Evolutionary conservation across 64 coral and sea anemone species (phyloP), one percentile per base, ranked within the genome.

Genomic region (Exaiptasia diaphana): DNA sequence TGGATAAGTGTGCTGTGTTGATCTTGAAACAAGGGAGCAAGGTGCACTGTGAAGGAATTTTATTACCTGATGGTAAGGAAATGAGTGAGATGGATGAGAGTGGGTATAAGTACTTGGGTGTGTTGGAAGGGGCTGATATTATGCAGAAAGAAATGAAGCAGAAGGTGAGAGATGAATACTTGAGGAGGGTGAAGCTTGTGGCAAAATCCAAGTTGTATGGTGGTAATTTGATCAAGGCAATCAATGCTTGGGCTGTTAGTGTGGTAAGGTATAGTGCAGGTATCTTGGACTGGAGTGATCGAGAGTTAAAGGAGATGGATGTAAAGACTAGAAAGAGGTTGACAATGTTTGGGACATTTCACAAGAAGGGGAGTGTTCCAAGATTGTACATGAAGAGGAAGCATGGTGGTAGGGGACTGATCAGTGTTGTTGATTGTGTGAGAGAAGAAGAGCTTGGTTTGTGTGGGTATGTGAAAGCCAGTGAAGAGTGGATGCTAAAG

Each of bases 101-200:
- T 4, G 45, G 73, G 28, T 76, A 76, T 17, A 63, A 36, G 50
- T 79, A 79, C 52, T 36, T 78, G 35, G 50, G 50, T 36, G 23
- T 78, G 5, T 21, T 59, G 14, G 28, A 78, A 22, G 10, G 9
- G 4, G 4, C 54, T 59, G 32, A 78, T 18, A 7, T 33, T 33
- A 34, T n/a, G 38, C 27, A 38, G 11, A 5, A 30, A 32, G 22
- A 53, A 35, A 79, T 79, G 35, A 67, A 67, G 26, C 21, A 67
- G 35, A 38, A 67, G 32, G 15, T 25, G 32, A 67, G 14, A 30
- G 15, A 29, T 4, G 76, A 63, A 58, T 79, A 79, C 34, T 11
- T 59, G 20, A 17, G 76, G 25, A 38, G 36, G 36, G 33, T 63
- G 6, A 79, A 57, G 37, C 27, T 32, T 25, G 13, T 63, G 38